Conservation (phyloP, 2,113 vertebrate species). For the Oceanites oceanicus region DNA sequence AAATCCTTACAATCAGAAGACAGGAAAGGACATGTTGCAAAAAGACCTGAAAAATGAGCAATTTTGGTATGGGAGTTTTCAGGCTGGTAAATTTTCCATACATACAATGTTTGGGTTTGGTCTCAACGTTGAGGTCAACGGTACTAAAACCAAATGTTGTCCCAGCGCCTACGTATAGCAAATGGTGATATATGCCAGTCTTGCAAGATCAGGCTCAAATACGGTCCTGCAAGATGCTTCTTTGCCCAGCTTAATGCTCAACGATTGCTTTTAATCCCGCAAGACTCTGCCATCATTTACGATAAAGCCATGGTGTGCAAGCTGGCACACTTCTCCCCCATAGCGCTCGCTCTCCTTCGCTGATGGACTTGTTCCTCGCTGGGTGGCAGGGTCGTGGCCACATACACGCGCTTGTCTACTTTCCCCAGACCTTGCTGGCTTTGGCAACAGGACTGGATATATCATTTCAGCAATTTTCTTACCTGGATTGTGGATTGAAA, state of each 20-base stretch:
- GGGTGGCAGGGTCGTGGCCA: background rate
- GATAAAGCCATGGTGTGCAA: background rate
- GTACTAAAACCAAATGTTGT: background rate
- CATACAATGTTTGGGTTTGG: background rate
- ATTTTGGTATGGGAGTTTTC: background rate
- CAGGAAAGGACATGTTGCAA: background rate
- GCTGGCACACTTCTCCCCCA: fast-evolving
- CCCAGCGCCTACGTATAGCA: background rate
- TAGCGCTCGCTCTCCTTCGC: background rate
- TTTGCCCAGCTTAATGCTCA: background rate
- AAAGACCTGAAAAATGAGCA: background rate
- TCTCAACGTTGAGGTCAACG: background rate
- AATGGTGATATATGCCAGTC: background rate
- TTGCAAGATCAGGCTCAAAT: background rate
- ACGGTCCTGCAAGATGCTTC: background rate
- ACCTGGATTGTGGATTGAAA: background rate
- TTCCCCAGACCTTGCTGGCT: background rate
- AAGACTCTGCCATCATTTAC: background rate
- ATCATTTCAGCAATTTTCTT: background rate
- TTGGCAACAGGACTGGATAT: background rate
- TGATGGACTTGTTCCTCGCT: background rate
- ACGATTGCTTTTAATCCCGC: fast-evolving
- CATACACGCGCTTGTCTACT: background rate
- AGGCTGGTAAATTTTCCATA: background rate
- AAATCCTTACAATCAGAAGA: background rate